Conservation (phyloP, 64 coral and sea anemone genomes). For the Cladopsammia gracilis region DNA sequence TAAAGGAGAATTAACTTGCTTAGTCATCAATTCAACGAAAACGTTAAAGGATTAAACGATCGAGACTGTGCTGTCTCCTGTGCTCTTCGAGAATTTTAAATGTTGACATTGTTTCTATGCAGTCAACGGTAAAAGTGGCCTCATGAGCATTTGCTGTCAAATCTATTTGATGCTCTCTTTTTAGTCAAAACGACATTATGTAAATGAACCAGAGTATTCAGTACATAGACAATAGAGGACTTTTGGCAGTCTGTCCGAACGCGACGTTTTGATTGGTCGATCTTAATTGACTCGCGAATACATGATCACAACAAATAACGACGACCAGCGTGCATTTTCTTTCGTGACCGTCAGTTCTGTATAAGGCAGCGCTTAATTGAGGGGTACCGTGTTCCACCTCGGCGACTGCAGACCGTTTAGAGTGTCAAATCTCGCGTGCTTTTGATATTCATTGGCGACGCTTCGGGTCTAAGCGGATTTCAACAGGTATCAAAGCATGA, state of each 20-base stretch:
- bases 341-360: conserved; percentile 19
- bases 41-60: not conserved
- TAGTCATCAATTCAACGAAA: not conserved
- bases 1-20: not conserved
- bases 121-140: not conserved
- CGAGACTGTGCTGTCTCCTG: not conserved
- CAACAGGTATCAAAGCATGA: conserved; percentile 2
- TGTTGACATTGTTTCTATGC: conserved; percentile 52
- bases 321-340: not conserved
- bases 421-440: conserved; percentile 31
- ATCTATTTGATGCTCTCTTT: conserved; percentile 27
- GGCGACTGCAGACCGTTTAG: not conserved
- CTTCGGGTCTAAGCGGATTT: conserved; percentile 9
- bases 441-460: conserved; percentile 11
- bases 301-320: conserved; percentile 7
- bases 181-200: conserved; percentile 21
- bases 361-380: not conserved
- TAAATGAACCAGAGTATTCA: not conserved
- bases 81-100: conserved; percentile 34
- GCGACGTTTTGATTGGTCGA: conserved; percentile 18
- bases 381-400: not conserved
- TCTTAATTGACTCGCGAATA: conserved; percentile 53
- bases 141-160: conserved; percentile 29
- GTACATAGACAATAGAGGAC: conserved; percentile 19
- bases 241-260: conserved; percentile 8